Base-by-base conservation (phyloP, 2,888 invertebrate species). In the Eretmocerus hayati region DNA sequence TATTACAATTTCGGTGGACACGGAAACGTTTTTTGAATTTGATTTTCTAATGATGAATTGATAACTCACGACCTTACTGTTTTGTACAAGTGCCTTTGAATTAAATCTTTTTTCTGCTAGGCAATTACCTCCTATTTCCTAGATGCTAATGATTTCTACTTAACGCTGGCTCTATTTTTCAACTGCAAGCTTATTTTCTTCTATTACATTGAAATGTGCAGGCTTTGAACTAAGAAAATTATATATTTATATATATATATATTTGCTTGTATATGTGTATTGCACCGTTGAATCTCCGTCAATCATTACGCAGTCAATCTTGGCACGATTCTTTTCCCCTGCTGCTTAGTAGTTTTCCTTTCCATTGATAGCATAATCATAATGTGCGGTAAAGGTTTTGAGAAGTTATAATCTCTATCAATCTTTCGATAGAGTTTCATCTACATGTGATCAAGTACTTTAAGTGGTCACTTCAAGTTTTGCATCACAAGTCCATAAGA, bases 71-170 rank as follows among this genome's bases (percentile, higher is more conserved):
- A 54, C 44, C 49, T 41, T 54, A 55, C 50, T 55, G 56, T 68
- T 69, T 67, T 63, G 63, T 66, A 68, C 65, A 66, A 69, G 69
- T 71, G 70, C 68, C 69, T 70, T 70, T 62, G 59, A 64, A 64
- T 58, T 62, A 62, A 61, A 63, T 58, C 58, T 59, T 60, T 57
- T 61, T 62, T 59, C 57, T 61, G 58, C 56, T 49, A 54, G 59
- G 58, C 46, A 59, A 56, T 52, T 58, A 56, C 56, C 52, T 55
- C 57, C 41, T 51, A 41, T 48, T 35, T 48, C 51, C 50, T 45
- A 31, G 37, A 40, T 33, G 42, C 48, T 42, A 44, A 38, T 48
- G 48, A 39, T 32, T 31, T 42, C 21, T 47, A 23, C 51, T 48
- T 52, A 53, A 54, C 43, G 51, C 53, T 56, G 36, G 46, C 53